Percentiles rank a stretch among this genome's conserved stretches.
phyloP scores from a whole-genome alignment of 1,140 invertebrate genomes.

The Orius laevigatus region DNA sequence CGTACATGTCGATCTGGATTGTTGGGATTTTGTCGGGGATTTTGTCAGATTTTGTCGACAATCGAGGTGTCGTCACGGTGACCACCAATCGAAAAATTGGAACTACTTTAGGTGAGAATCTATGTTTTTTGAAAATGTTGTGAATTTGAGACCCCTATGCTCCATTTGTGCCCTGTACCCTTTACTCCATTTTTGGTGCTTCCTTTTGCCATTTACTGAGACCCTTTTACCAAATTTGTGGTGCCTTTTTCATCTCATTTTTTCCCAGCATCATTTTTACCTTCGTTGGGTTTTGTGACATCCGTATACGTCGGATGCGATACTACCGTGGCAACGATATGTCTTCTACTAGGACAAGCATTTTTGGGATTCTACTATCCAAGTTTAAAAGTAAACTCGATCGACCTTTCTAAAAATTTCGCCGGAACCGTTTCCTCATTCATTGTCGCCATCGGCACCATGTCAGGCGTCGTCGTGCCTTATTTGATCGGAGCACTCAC shows the following conservation, averaged over 20 bases:
- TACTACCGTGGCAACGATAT: slow-evolving; percentile 36
- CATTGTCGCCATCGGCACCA: slow-evolving; percentile 60
- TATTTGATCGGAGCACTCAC: slow-evolving; percentile 57
- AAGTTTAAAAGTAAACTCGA: slow-evolving; percentile 58
- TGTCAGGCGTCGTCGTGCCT: slow-evolving; percentile 60
- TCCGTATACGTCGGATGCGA: slow-evolving; percentile 66
- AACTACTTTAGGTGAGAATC: slow-evolving; percentile 9
- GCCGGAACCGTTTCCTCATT: slow-evolving; percentile 65
- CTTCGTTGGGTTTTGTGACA: slow-evolving; percentile 56
- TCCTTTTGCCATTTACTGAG: too few relatives aligned
- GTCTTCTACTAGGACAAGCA: slow-evolving; percentile 50
- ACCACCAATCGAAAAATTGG: slow-evolving; percentile 7
- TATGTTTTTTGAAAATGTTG: not conserved
- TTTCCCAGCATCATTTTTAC: slow-evolving; percentile 41
- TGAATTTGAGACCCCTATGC: not conserved
- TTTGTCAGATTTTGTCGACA: slow-evolving; percentile 37
- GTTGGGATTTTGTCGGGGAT: slow-evolving; percentile 45
- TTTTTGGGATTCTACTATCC: slow-evolving; percentile 56
- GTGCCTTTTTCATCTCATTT: too few relatives aligned
- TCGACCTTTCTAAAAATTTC: slow-evolving; percentile 66
- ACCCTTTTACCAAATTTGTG: too few relatives aligned
- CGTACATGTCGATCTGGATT: slow-evolving; percentile 55
- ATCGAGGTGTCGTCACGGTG: slow-evolving; percentile 3
- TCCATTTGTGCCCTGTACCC: too few relatives aligned
- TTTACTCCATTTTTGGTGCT: not conserved